These are phyloP conservation scores for Silurus asotus DNA, from an alignment of 2,113 vertebrate species.

Conservation along the genomic window DNA sequence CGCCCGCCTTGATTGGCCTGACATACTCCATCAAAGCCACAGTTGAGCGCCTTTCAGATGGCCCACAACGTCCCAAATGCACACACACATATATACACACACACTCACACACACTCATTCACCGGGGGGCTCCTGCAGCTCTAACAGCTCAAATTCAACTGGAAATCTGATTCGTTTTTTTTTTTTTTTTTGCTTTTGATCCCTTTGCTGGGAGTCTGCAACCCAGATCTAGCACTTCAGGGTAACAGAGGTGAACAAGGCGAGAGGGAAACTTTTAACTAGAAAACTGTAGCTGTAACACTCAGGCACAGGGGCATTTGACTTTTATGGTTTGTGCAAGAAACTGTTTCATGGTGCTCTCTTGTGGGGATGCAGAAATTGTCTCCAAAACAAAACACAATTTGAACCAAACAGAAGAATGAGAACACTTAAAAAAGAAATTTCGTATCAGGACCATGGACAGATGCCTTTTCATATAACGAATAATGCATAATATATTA, in stretches of 20 bases:
- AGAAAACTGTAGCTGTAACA: conserved; percentile 34
- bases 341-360: conserved; percentile 14
- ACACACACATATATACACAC: conserved; percentile 9
- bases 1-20: conserved; percentile 77
- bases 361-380: neutral
- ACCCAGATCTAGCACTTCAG: conserved; percentile 32
- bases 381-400: neutral
- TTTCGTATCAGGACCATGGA: conserved; percentile 49
- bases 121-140: conserved; percentile 14
- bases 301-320: conserved; percentile 58
- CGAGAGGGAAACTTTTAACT: conserved; percentile 39
- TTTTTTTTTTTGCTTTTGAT: conserved; percentile 1
- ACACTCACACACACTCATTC: neutral
- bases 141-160: conserved; percentile 39
- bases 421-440: neutral
- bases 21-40: conserved; percentile 78
- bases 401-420: neutral
- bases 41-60: conserved; percentile 60
- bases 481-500: too few relatives aligned
- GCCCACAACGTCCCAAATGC: conserved; percentile 57
- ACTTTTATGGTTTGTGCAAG: conserved; percentile 18
- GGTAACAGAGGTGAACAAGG: conserved; percentile 35
- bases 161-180: conserved; percentile 33
- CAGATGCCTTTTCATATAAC: conserved; percentile 19
- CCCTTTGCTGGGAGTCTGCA: conserved; percentile 31